Base-by-base conservation (phyloP, 2,797 vertebrate species). In the Lerista edwardsae region DNA sequence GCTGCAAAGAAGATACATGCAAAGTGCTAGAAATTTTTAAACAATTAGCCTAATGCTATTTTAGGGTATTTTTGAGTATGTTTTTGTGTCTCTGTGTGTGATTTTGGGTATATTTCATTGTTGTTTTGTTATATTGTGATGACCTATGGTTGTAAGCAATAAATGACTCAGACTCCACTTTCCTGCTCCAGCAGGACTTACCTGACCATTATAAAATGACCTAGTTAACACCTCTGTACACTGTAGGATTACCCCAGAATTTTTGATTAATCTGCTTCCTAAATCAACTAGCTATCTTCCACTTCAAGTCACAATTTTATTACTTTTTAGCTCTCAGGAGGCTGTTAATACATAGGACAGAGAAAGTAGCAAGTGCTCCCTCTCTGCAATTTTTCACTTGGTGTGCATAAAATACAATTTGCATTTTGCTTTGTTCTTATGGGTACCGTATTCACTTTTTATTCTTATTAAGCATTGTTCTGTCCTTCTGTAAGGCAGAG, bases 251-350 rank as follows among this genome's bases (percentile, higher is more conserved):
- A 29, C 55, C 86, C 36, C 55, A 92, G 91, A 83, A 85, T 61
- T 71, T 17, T 80, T 36, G 68, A 86, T 84, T 91, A 82, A 91
- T 88, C 67, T 86, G 47, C 59, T 90, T 84, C 89, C 90, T 90
- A 91, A 88, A 79, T 76, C 94, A 86, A 90, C 90, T 82, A 91
- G 29, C 87, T 90, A 90, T 47, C 79, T 89, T 84, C 78, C 72
- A 27, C 29, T 88, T 80, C 77, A 86, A 92, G 68, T 89, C 88
- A 92, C 71, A 36, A 31, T 84, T 93, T 93, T 84, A 81, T 88
- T 92, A 84, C 51, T 77, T 90, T 8, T 36, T 71, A 34, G 41
- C 90, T 89, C 90, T 93, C 87, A 79, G 36, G 36, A 90, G 61
- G 5, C 68, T 69, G n/a, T 23, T 44, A 83, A 89, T 88, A 76